These are phyloP conservation scores for Acanthis flammea DNA, from an alignment of 2,797 vertebrate genomes.

Conservation along the genomic window DNA sequence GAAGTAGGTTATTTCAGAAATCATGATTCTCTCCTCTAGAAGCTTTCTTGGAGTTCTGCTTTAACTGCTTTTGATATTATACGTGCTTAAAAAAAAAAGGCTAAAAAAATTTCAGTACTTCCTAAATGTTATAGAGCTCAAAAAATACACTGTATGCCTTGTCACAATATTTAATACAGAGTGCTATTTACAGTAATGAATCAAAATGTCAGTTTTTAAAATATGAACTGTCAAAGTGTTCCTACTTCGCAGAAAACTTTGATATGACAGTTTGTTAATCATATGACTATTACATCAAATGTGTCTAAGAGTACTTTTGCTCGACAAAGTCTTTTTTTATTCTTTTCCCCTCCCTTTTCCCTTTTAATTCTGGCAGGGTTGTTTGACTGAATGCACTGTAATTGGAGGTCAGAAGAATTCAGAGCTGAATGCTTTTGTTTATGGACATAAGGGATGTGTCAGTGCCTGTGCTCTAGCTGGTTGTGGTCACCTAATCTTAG, in stretches of 20 bases:
- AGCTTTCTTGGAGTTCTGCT: conserved; percentile 51
- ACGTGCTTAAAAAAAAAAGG: not conserved
- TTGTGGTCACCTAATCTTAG: not conserved
- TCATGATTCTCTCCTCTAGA: conserved; percentile 44
- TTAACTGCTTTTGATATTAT: conserved; percentile 44
- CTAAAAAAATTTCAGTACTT: conserved; percentile 20
- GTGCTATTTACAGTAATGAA: conserved; percentile 82
- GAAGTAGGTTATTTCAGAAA: conserved; percentile 58
- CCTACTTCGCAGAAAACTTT: conserved; percentile 77
- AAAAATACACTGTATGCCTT: conserved; percentile 70
- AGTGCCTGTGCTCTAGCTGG: not conserved
- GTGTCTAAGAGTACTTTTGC: conserved; percentile 64
- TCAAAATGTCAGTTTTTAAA: conserved; percentile 84
- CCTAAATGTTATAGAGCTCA: conserved; percentile 63
- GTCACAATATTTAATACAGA: conserved; percentile 81
- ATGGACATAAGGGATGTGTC: not conserved
- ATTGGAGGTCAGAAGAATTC: not conserved
- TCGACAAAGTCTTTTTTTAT: conserved; percentile 57
- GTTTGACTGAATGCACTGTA: not conserved
- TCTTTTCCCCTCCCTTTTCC: not conserved
- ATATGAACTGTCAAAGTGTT: conserved; percentile 79
- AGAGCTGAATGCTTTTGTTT: not conserved
- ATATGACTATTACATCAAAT: conserved; percentile 75
- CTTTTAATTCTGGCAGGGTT: conserved; percentile 45
- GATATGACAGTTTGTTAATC: conserved; percentile 82